Percentiles rank a stretch among this genome's conserved stretches.
Evolutionary conservation across 2,888 invertebrate genomes (phyloP).

Genomic region (Heliconius hortense): DNA sequence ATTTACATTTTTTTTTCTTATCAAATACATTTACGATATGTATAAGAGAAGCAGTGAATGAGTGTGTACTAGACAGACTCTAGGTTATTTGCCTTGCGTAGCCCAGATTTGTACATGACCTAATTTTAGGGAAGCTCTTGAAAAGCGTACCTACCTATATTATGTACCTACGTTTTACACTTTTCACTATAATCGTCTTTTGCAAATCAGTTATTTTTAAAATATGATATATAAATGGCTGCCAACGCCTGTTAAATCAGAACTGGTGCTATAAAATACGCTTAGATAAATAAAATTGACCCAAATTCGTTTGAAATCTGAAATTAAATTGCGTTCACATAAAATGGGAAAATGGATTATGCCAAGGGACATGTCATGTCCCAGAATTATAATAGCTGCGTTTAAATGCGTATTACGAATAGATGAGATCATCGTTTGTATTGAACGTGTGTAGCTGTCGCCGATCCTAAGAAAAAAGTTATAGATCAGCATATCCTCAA

Average conservation of each 20-base stretch:
- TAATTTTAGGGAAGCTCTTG: slow-evolving; percentile 36
- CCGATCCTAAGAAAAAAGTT: slow-evolving; percentile 1
- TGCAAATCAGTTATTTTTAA: slow-evolving; percentile 8
- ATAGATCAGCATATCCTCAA: not conserved
- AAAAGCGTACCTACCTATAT: not conserved
- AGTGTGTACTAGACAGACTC: not conserved
- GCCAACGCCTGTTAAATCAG: not conserved
- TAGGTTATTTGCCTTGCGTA: slow-evolving; percentile 13
- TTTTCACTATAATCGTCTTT: not conserved
- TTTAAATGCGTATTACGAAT: slow-evolving; percentile 52
- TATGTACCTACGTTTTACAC: not conserved
- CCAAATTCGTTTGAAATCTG: slow-evolving; percentile 65
- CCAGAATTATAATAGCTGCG: slow-evolving; percentile 64
- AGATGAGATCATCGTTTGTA: slow-evolving; percentile 65
- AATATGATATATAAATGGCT: not conserved
- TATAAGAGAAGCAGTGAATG: slow-evolving; percentile 1
- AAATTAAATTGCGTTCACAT: slow-evolving; percentile 68
- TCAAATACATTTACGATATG: not conserved
- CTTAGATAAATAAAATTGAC: slow-evolving; percentile 50
- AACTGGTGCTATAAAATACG: slow-evolving; percentile 1
- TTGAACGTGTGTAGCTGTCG: slow-evolving; percentile 38
- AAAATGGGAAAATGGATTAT: slow-evolving; percentile 57
- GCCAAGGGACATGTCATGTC: slow-evolving; percentile 74
- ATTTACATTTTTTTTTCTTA: not conserved
- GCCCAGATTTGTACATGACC: slow-evolving; percentile 39